These are phyloP conservation scores for Pachyuromys duprasi DNA, from an alignment of 2,797 vertebrate species.

Conservation along the genomic window DNA sequence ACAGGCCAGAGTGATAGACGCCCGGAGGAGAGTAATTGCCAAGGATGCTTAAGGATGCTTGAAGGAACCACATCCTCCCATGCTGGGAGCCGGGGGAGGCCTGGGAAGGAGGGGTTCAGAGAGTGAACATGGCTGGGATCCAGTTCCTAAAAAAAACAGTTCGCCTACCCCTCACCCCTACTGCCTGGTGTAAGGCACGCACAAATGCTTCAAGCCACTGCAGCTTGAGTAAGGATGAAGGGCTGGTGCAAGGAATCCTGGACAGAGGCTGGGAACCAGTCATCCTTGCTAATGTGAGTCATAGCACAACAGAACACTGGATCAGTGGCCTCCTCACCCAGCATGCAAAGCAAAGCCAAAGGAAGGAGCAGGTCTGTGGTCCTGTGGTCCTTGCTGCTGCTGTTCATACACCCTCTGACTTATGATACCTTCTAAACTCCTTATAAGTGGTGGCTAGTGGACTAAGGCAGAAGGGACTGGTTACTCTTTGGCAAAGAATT, in stretches of 20 bases:
- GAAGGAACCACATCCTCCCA: background rate
- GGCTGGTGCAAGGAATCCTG: background rate
- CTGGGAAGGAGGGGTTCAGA: background rate
- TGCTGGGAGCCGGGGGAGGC: background rate
- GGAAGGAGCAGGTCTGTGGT: background rate
- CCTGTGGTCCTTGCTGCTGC: background rate
- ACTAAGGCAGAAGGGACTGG: background rate
- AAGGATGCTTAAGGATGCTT: background rate
- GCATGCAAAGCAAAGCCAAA: background rate
- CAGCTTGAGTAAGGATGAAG: background rate
- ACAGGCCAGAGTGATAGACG: background rate
- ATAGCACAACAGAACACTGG: background rate
- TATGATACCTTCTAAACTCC: background rate
- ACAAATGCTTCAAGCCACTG: background rate
- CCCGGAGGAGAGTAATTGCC: background rate
- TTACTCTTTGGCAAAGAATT: background rate
- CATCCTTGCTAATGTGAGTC: background rate
- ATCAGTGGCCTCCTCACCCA: background rate
- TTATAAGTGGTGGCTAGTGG: background rate
- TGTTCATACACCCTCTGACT: background rate
- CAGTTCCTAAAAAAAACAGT: background rate
- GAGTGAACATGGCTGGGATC: background rate
- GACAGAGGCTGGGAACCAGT: background rate
- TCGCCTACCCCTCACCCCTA: background rate
- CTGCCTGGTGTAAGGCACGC: background rate